These are phyloP conservation scores for Aelia acuminata DNA, from an alignment of 2,888 invertebrate species.

Conservation along the genomic window DNA sequence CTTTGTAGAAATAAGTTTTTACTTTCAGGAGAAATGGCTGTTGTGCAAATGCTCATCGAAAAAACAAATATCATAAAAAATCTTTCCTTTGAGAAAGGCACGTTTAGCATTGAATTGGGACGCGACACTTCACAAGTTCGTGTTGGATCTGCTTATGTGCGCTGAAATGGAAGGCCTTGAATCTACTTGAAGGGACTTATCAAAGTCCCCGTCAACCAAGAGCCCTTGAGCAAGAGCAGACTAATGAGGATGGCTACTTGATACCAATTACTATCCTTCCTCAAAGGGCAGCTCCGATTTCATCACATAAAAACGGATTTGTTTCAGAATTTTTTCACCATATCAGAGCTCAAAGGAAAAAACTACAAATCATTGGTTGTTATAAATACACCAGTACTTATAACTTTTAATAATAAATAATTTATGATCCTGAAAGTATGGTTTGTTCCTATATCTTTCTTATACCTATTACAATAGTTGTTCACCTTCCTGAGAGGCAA, in stretches of 20 bases:
- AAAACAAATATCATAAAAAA: neutral
- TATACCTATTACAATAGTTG: too few relatives aligned
- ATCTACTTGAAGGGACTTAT: conserved; percentile 1
- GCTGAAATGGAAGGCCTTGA: neutral
- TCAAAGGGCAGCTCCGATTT: neutral
- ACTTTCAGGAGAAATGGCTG: too few relatives aligned
- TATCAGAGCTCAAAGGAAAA: neutral
- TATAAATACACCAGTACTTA: too few relatives aligned
- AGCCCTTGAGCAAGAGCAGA: neutral
- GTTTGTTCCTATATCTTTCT: too few relatives aligned
- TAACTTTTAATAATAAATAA: too few relatives aligned
- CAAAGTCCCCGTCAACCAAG: neutral
- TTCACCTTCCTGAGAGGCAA: too few relatives aligned
- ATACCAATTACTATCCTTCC: neutral
- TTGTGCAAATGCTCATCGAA: too few relatives aligned
- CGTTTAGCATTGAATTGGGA: neutral
- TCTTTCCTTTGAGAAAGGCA: neutral
- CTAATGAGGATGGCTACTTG: neutral
- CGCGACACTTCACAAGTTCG: neutral
- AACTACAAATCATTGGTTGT: neutral
- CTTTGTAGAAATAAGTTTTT: neutral
- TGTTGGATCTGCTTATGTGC: neutral
- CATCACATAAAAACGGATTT: neutral
- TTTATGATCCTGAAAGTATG: too few relatives aligned
- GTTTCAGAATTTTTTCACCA: neutral